Evolutionary conservation across 1,140 invertebrate species (phyloP).

Genomic region (Lasioglossum baleicum): DNA sequence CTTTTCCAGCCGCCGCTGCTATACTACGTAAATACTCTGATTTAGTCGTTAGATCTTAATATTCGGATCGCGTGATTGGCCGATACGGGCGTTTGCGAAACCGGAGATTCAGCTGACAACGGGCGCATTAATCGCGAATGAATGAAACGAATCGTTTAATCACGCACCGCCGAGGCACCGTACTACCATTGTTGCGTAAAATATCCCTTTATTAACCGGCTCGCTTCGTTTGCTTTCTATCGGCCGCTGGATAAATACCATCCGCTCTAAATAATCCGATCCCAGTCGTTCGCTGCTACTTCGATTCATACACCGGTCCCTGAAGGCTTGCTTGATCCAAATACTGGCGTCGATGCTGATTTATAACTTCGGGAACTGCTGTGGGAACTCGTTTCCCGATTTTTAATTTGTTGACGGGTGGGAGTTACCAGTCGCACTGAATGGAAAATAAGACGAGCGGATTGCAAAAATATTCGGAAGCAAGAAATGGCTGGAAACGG

Average conservation of each 20-base stretch:
- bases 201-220: not conserved
- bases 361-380: no score
- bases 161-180: not conserved
- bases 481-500: no score
- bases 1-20: constrained; percentile 9
- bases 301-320: no score
- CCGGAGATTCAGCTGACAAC: not conserved
- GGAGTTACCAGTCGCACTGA: no score
- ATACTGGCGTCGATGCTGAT: no score
- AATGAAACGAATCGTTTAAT: not conserved
- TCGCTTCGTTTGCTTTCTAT: constrained; percentile 1
- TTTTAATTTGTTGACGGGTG: no score
- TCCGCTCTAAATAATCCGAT: not conserved
- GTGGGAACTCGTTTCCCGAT: no score
- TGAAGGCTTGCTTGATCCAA: no score
- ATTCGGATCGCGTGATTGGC: constrained; percentile 16
- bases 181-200: not conserved
- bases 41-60: not conserved
- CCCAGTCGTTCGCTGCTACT: not conserved
- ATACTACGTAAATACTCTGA: not conserved
- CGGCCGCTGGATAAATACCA: not conserved
- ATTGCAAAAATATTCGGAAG: no score
- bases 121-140: not conserved
- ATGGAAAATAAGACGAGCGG: no score
- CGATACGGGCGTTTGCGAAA: not conserved